Percentiles rank a stretch among this genome's conserved stretches.
Evolutionary conservation across 2,113 vertebrate species (phyloP).

Genomic region (Neogobius melanostomus): DNA sequence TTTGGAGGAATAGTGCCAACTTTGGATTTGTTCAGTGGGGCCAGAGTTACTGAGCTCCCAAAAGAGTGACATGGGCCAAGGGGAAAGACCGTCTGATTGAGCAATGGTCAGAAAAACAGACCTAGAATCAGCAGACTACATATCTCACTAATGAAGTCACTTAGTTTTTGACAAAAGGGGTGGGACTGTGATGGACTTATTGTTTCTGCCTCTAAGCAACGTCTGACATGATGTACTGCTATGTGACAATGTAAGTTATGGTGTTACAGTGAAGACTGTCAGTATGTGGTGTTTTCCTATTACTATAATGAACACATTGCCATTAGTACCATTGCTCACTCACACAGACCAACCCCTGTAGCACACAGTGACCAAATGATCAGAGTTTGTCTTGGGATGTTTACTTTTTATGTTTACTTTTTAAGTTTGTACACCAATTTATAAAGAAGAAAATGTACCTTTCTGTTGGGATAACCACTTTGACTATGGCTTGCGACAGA

Average conservation of each 20-base stretch:
- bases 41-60: constrained; percentile 72
- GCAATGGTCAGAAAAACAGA: constrained; percentile 71
- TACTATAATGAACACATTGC: constrained; percentile 43
- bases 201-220: constrained; percentile 19
- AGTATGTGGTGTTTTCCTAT: constrained; percentile 25
- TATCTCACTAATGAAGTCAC: constrained; percentile 30
- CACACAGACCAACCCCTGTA: constrained; percentile 83
- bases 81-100: constrained; percentile 75
- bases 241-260: constrained; percentile 38
- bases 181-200: constrained; percentile 36
- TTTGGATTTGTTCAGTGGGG: constrained; percentile 63
- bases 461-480: constrained; percentile 99
- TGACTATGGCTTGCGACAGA: constrained; percentile 99
- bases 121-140: constrained; percentile 37
- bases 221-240: constrained; percentile 35
- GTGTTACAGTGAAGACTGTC: constrained; percentile 35
- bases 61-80: constrained; percentile 73
- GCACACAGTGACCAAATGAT: constrained; percentile 78
- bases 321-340: constrained; percentile 91
- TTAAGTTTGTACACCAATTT: constrained; percentile 97
- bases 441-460: constrained; percentile 99
- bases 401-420: constrained; percentile 68
- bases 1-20: constrained; percentile 80
- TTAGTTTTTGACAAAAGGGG: constrained; percentile 42
- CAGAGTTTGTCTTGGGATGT: constrained; percentile 75